Evolutionary conservation across 2,113 vertebrate species (phyloP), one percentile per base, ranked within the genome.

Genomic region (Regulus satrapa): DNA sequence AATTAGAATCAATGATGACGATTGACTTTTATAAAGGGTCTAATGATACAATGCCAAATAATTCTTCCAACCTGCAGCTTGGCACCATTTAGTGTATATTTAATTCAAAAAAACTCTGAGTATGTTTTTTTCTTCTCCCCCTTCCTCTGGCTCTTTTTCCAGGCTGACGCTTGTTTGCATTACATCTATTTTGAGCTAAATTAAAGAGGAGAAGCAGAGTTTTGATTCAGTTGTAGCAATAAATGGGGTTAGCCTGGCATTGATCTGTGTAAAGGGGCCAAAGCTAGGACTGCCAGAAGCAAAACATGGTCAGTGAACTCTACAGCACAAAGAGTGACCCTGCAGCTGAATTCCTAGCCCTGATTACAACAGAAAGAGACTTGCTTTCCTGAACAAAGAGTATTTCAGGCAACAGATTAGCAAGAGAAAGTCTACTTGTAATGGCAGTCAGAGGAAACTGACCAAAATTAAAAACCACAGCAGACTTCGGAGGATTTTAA

Each of bases 221-320:
- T 86, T 82, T 95, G 89, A 88, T 55, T 96, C 88, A 82, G 88
- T 62, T 92, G 84, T 69, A 91, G 84, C 62, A 97, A 96, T 96
- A 96, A 96, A 95, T 91, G 94, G 95, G 90, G 94, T 97, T 95
- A 96, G 97, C 85, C 83, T 93, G 80, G 91, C 91, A 97, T 87
- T 85, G 84, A 89, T 97, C 95, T 96, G 92, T 66, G 87, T 71
- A 91, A 96, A 73, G 79, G 58, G 92, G 88, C 87, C 62, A 84
- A 91, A 92, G 91, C 89, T 75, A 71, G 74, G 51, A 93, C 73
- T 79, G 95, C 90, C 71, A 83, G 89, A 55, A 95, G 94, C 71
- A 87, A 88, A 79, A 80, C 18, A 14, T 94, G 94, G 94, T 91
- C 96, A 96, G 94, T 97, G 96, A 97, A 97, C 96, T 97, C 96